phyloP scores from a whole-genome alignment of 2,113 vertebrate species.

The Rattus norvegicus region GRCr8 NC_086019.1:177415001-177415500 shows the following conservation, averaged over 20 bases:
- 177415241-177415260: not conserved
- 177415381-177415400: not conserved
- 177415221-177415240: not conserved
- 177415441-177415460: too few species aligned
- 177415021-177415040: too few species aligned
- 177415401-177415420: not conserved
- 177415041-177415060: too few species aligned
- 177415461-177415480: too few species aligned
- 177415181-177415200: not conserved
- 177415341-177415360: not conserved
- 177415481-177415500: not conserved
- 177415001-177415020: too few species aligned
- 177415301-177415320: not conserved
- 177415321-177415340: not conserved
- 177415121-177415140: not conserved
- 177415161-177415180: not conserved
- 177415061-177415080: too few species aligned
- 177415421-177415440: not conserved
- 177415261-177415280: not conserved
- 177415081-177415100: not conserved
- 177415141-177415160: not conserved
- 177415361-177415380: not conserved
- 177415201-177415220: not conserved
- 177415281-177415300: not conserved
- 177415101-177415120: not conserved